These are phyloP conservation scores for Spea multiplicata DNA, from an alignment of 2,113 vertebrate genomes.

Conservation along the genomic window DNA sequence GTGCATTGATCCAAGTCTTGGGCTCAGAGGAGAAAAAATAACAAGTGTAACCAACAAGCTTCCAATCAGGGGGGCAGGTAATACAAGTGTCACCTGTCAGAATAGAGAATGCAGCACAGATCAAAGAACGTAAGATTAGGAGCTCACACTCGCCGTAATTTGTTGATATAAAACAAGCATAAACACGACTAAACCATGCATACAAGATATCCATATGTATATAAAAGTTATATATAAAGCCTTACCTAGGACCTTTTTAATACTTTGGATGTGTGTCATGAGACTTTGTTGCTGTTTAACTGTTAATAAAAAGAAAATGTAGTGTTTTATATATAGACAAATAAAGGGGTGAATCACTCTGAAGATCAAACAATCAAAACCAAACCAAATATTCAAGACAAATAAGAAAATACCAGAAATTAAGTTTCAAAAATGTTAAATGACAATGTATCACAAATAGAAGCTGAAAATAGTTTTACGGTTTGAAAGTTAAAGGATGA, in stretches of 20 bases:
- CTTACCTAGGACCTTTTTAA: slow-evolving; percentile 13
- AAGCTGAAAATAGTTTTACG: too few species aligned
- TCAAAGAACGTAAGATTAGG: background rate
- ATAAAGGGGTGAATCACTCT: too few species aligned
- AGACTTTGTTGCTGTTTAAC: background rate
- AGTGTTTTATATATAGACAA: too few species aligned
- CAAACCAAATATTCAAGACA: too few species aligned
- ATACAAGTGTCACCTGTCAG: background rate
- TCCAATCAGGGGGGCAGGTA: slow-evolving; percentile 13
- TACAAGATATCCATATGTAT: too few species aligned
- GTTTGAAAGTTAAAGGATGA: too few species aligned
- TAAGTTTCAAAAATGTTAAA: too few species aligned
- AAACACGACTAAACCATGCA: too few species aligned
- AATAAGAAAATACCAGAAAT: too few species aligned
- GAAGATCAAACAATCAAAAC: too few species aligned
- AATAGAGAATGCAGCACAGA: background rate
- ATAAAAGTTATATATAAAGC: background rate
- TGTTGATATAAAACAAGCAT: background rate
- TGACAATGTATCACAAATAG: too few species aligned
- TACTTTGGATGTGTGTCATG: background rate
- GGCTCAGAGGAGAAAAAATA: slow-evolving; percentile 13
- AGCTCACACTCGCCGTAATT: too few species aligned
- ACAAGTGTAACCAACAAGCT: background rate
- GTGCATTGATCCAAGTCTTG: slow-evolving; percentile 13
- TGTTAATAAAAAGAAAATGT: background rate